Conservation (phyloP, 2,888 invertebrate species). For the Drosophila falleni region DNA sequence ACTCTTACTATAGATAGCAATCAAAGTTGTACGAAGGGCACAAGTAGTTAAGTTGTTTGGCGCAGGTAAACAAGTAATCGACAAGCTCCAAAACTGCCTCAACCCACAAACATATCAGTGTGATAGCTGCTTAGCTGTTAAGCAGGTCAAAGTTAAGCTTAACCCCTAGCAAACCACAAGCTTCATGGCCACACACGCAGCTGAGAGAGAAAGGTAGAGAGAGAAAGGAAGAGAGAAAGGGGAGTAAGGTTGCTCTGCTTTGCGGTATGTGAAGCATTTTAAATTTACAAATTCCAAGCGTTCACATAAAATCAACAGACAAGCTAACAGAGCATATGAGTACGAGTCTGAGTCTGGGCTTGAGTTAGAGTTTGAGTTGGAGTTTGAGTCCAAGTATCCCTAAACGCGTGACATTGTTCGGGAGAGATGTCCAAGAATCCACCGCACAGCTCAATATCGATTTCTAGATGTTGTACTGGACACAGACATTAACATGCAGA, state of each 20-base stretch:
- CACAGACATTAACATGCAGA: conserved; percentile 81
- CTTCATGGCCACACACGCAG: background rate
- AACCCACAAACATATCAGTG: background rate
- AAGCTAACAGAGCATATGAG: conserved; percentile 27
- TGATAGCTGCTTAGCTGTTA: conserved; percentile 55
- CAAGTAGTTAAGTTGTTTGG: conserved; percentile 79
- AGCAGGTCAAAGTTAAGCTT: conserved; percentile 58
- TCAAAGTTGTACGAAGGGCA: conserved; percentile 61
- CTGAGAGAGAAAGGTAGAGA: too few relatives aligned
- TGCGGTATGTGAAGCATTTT: conserved; percentile 71
- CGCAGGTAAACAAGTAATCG: conserved; percentile 79
- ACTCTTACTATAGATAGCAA: conserved; percentile 69
- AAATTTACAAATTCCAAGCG: conserved; percentile 82
- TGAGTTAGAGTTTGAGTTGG: background rate
- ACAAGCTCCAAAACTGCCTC: conserved; percentile 27
- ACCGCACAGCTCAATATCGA: conserved; percentile 60
- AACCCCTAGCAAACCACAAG: background rate
- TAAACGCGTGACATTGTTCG: conserved; percentile 67
- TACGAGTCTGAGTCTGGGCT: background rate
- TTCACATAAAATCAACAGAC: conserved; percentile 77
- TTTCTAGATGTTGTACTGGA: conserved; percentile 31
- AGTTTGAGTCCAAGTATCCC: conserved; percentile 3
- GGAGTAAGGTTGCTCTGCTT: background rate
- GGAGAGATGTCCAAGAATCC: conserved; percentile 49
- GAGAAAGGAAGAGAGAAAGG: background rate